A percentile compares a stretch with the other conserved stretches of the same genome.
phyloP scores from a whole-genome alignment of 35 echinoderm and acorn worm species.

The Ophiothrix spiculata region DNA sequence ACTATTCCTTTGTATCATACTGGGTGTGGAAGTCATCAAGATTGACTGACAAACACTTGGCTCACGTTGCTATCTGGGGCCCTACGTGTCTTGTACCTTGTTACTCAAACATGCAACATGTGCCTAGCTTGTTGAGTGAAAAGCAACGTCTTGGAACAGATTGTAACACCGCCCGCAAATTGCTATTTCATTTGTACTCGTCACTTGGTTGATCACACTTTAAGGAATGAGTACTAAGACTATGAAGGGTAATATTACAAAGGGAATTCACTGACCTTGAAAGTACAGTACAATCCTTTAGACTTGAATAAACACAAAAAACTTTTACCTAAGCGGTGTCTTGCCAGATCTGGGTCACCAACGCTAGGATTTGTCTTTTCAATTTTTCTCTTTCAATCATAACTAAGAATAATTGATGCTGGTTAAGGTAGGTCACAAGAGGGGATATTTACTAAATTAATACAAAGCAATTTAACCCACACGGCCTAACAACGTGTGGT shows the following conservation, averaged over 20 bases:
- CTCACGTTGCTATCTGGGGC: neutral
- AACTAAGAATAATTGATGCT: slow-evolving; percentile 14
- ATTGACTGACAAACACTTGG: neutral
- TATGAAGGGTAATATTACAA: slow-evolving; percentile 46
- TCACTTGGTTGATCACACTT: slow-evolving; percentile 39
- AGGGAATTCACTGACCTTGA: slow-evolving; percentile 25
- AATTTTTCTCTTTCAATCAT: slow-evolving; percentile 6
- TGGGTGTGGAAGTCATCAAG: neutral
- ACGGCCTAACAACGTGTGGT: neutral
- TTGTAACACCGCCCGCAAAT: slow-evolving; percentile 10
- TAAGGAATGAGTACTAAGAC: slow-evolving; percentile 57
- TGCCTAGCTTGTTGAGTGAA: neutral
- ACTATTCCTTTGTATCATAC: neutral
- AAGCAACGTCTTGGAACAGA: neutral
- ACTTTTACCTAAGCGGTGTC: slow-evolving; percentile 11
- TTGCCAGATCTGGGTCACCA: neutral
- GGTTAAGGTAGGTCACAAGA: neutral
- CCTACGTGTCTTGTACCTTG: neutral
- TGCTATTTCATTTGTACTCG: neutral
- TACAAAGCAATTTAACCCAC: neutral
- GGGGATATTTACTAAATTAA: slow-evolving; percentile 1
- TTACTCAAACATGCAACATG: neutral
- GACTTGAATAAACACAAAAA: slow-evolving; percentile 18
- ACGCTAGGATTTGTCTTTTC: neutral
- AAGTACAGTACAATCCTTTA: slow-evolving; percentile 18